phyloP scores from a whole-genome alignment of 1,140 invertebrate genomes.

The Melitaea cinxia region DNA sequence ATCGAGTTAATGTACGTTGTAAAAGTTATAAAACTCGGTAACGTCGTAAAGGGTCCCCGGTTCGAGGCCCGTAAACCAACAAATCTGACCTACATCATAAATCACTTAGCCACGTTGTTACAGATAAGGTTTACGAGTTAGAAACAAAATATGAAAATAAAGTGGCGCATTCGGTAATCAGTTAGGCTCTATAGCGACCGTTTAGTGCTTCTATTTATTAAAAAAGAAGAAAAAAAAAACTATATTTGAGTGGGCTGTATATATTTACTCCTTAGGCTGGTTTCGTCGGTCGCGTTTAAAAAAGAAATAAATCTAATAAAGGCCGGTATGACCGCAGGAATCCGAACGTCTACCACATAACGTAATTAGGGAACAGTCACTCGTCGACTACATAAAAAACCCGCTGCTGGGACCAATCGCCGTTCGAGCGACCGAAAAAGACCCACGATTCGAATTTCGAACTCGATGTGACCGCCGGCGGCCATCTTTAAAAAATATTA shows the following conservation, averaged over 20 bases:
- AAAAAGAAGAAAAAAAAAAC: slow-evolving; percentile 2
- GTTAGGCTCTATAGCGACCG: slow-evolving; percentile 26
- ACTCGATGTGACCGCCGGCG: slow-evolving; percentile 61
- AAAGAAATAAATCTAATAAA: slow-evolving; percentile 51
- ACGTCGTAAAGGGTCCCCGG: slow-evolving; percentile 59
- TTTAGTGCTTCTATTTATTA: slow-evolving; percentile 18
- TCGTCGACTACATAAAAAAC: slow-evolving; percentile 56
- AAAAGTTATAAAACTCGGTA: slow-evolving; percentile 64
- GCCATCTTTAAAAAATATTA: slow-evolving; percentile 73
- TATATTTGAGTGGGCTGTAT: background rate
- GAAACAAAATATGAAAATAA: slow-evolving; percentile 73
- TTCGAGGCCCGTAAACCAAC: slow-evolving; percentile 77
- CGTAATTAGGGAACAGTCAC: slow-evolving; percentile 66
- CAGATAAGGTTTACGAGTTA: slow-evolving; percentile 75
- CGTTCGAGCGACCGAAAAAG: slow-evolving; percentile 43
- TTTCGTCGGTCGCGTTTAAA: slow-evolving; percentile 2
- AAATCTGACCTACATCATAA: slow-evolving; percentile 79
- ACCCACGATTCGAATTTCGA: slow-evolving; percentile 38
- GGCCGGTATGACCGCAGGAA: slow-evolving; percentile 43
- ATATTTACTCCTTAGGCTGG: background rate
- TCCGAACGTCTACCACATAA: slow-evolving; percentile 41
- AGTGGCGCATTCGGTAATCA: slow-evolving; percentile 40
- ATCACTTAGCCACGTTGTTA: slow-evolving; percentile 78
- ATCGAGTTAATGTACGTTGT: slow-evolving; percentile 47
- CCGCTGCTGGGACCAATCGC: slow-evolving; percentile 59